phyloP scores from a whole-genome alignment of 2,888 invertebrate genomes.

The Rhamnusium bicolor region DNA sequence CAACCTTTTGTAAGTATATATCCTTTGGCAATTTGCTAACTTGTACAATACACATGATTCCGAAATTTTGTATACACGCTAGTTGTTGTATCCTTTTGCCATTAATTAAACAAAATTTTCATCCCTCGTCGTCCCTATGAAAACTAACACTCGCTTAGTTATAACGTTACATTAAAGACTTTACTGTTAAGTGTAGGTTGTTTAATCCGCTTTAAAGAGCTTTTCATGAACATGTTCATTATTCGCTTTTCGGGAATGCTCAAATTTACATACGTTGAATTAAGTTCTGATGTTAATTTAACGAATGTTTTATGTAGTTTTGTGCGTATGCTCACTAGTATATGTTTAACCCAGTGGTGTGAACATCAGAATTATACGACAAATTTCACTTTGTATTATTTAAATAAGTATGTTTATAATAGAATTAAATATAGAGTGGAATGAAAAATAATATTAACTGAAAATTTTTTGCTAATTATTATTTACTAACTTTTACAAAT shows the following conservation, averaged over 20 bases:
- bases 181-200: slow-evolving; percentile 1
- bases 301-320: background rate
- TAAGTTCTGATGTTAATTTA: background rate
- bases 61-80: background rate
- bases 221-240: slow-evolving; percentile 3
- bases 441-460: too few species aligned
- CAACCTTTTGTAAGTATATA: background rate
- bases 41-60: background rate
- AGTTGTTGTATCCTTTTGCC: background rate
- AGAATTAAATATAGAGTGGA: too few species aligned
- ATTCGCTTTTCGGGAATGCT: slow-evolving; percentile 5
- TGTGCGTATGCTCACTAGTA: background rate
- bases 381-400: background rate
- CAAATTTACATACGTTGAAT: background rate
- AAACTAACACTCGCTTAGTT: background rate
- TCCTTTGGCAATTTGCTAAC: background rate
- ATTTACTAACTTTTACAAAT: too few species aligned
- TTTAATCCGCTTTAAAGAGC: background rate
- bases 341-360: background rate
- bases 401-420: too few species aligned
- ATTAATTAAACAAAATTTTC: background rate
- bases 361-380: background rate
- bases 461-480: too few species aligned
- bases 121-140: background rate
- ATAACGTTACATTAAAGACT: background rate